Evolutionary conservation across 2,113 vertebrate genomes (phyloP).

Genomic region (Pangasianodon hypophthalmus): DNA sequence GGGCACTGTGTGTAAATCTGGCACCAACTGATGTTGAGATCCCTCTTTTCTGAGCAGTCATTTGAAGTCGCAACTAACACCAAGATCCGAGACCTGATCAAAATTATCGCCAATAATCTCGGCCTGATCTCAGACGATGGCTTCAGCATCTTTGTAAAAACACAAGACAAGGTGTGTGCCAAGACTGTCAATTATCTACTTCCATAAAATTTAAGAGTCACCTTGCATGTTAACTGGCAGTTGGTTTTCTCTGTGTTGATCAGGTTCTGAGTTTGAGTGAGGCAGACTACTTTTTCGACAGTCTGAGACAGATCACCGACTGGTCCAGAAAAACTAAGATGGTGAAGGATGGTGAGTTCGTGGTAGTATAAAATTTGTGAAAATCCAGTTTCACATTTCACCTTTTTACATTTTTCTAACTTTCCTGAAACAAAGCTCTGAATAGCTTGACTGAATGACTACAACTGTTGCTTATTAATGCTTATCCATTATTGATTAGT

Average conservation of each 20-base stretch:
- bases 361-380: neutral
- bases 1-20: neutral
- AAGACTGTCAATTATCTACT: too few species aligned
- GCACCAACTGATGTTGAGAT: neutral
- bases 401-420: neutral
- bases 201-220: neutral
- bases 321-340: slow-evolving; percentile 84
- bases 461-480: neutral
- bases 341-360: slow-evolving; percentile 81
- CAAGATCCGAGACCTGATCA: slow-evolving; percentile 81
- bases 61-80: slow-evolving; percentile 84
- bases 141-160: slow-evolving; percentile 93
- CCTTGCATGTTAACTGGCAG: neutral
- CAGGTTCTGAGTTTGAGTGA: slow-evolving; percentile 93
- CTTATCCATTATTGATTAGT: neutral
- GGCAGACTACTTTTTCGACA: slow-evolving; percentile 93
- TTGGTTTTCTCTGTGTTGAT: slow-evolving; percentile 4
- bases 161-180: slow-evolving; percentile 84
- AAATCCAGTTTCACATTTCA: neutral
- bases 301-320: slow-evolving; percentile 86
- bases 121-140: slow-evolving; percentile 84
- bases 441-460: neutral
- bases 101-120: slow-evolving; percentile 74
- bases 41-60: slow-evolving; percentile 63
- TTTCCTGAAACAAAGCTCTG: neutral